phyloP scores from a whole-genome alignment of 92 coral and sea anemone species.

The Pocillopora grandis region DNA sequence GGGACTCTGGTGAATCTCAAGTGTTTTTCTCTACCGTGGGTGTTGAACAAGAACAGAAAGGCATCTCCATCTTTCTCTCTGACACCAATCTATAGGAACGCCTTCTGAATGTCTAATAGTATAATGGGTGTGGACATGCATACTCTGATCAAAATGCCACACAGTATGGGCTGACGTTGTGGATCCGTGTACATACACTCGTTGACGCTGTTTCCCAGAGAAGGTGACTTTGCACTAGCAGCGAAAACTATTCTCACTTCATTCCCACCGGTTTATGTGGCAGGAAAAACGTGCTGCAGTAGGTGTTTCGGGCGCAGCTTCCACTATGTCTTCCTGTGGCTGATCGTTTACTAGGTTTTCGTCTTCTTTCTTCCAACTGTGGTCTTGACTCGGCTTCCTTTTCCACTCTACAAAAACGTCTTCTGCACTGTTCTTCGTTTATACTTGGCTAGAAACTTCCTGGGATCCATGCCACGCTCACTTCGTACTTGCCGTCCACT shows the following conservation, averaged over 20 bases:
- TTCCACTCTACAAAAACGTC: constrained; percentile 23
- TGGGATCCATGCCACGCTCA: constrained; percentile 56
- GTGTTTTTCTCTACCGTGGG: constrained; percentile 49
- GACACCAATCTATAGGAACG: constrained; percentile 21
- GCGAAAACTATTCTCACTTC: constrained; percentile 3
- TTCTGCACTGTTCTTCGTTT: constrained; percentile 45
- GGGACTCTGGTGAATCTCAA: constrained; percentile 64
- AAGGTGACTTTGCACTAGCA: background rate
- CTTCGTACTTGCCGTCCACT: constrained; percentile 50
- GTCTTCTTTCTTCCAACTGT: constrained; percentile 2
- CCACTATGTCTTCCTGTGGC: constrained; percentile 12
- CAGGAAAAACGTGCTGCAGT: constrained; percentile 45
- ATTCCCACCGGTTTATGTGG: constrained; percentile 52
- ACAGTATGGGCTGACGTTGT: constrained; percentile 27
- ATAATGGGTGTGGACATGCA: constrained; percentile 54
- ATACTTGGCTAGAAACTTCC: constrained; percentile 31
- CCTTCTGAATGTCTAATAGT: constrained; percentile 59
- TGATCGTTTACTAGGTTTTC: constrained; percentile 30
- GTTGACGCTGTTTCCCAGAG: constrained; percentile 47
- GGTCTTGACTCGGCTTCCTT: constrained; percentile 12
- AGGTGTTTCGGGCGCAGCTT: constrained; percentile 19
- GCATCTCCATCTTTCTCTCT: constrained; percentile 29
- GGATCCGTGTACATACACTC: constrained; percentile 51
- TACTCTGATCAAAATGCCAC: constrained; percentile 26
- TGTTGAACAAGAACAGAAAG: constrained; percentile 34